Evolutionary conservation across 2,888 invertebrate species (phyloP), one percentile per base, ranked within the genome.

Genomic region (Leucozona laternaria): DNA sequence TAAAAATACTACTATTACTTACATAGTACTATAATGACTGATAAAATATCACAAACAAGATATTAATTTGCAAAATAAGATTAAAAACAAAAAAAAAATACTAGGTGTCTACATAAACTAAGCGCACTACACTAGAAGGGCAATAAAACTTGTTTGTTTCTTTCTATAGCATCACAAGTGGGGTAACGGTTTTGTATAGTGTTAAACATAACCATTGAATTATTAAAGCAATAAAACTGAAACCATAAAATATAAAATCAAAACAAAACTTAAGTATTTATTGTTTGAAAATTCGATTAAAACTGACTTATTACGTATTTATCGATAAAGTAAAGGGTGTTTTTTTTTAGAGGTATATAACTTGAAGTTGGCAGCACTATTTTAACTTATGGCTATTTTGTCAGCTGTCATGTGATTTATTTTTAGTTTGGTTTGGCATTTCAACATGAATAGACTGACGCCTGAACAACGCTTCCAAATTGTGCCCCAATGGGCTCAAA

Each of bases 171-270:
- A 22, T 50, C 17, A 34, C 17, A 57, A 31, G 17, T 13, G 17
- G 17, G 0, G 15, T 31, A 0, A 34, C 2, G 6, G 34, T 34
- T n/a, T 57, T 57, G n/a, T n/a, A n/a, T 10, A 34, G 5, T 57
- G 6, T 34, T 55, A 17, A 57, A 13, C 4, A 57, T 57, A 17
- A 57, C 11, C 20, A 25, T 25, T 53, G 53, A 58, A 58, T 5
- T 58, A 58, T 34, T 58, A 58, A 58, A 58, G 58, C 17, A 34
- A 58, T 58, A 58, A 58, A 58, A 37, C 7, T 20, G 17, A 34
- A 7, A 58, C 20, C 58, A 58, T 58, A 37, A 58, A 58, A 58
- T 58, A 58, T 34, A 13, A 58, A 58, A 58, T 58, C 58, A 58
- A 58, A 58, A 58, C 58, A 58, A 58, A 58, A 34, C 20, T 58